A percentile compares a stretch with the other conserved stretches of the same genome.
phyloP scores from a whole-genome alignment of 1,140 invertebrate genomes.

The Anadara kagoshimensis region DNA sequence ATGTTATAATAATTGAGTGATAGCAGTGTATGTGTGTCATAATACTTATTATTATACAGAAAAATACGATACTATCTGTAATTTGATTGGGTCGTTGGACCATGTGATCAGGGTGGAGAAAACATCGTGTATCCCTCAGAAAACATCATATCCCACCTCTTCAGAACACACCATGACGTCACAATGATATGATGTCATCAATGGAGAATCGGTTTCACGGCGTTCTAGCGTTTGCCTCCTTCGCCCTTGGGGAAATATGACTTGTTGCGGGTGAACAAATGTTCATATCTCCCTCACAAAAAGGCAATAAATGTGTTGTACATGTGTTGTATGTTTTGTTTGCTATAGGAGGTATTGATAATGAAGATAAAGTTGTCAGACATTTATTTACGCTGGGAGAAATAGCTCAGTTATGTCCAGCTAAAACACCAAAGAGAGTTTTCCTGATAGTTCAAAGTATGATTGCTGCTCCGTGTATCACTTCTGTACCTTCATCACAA shows the following conservation, averaged over 20 bases:
- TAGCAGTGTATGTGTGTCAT: too few species aligned
- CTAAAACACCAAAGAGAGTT: constrained; percentile 69
- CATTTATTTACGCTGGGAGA: constrained; percentile 75
- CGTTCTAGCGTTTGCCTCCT: neutral
- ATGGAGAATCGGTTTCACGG: neutral
- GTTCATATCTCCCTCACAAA: neutral
- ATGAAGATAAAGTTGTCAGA: constrained; percentile 67
- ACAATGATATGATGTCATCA: neutral
- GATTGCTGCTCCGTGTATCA: constrained; percentile 62
- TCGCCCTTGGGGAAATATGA: too few species aligned
- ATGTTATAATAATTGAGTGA: too few species aligned
- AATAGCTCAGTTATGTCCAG: constrained; percentile 72
- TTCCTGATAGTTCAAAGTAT: constrained; percentile 74
- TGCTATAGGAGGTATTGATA: constrained; percentile 37
- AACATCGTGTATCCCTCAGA: too few species aligned
- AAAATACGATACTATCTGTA: too few species aligned
- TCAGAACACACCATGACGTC: neutral
- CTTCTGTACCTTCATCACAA: constrained; percentile 21
- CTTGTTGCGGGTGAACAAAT: too few species aligned
- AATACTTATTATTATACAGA: too few species aligned
- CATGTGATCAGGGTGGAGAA: too few species aligned
- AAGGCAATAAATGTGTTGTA: too few species aligned
- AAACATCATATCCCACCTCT: neutral
- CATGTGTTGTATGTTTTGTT: neutral
- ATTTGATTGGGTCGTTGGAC: too few species aligned